These are phyloP conservation scores for Ostrea edulis DNA, from an alignment of 1,140 invertebrate species.

Conservation along the genomic window DNA sequence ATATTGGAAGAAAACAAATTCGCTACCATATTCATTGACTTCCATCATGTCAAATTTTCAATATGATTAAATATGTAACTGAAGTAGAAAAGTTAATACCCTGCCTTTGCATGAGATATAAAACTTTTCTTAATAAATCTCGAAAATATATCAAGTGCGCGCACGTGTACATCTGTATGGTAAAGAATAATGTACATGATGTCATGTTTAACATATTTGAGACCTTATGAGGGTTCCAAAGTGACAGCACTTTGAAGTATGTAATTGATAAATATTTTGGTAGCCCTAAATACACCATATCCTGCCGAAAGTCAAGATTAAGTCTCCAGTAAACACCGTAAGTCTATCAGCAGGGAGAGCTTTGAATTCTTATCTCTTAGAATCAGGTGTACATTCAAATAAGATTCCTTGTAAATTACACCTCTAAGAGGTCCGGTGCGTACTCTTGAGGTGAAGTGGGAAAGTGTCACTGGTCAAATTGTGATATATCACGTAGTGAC, in stretches of 20 bases:
- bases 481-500: neutral
- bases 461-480: neutral
- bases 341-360: neutral
- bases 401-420: constrained; percentile 15
- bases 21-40: too few species aligned
- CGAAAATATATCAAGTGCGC: too few species aligned
- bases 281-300: constrained; percentile 9
- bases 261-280: constrained; percentile 39
- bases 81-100: too few species aligned
- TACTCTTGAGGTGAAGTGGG: neutral
- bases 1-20: too few species aligned
- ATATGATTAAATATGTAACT: too few species aligned
- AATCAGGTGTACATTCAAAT: constrained; percentile 18
- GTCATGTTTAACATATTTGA: neutral
- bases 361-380: constrained; percentile 2
- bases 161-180: too few species aligned
- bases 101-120: too few species aligned
- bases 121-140: too few species aligned
- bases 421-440: neutral
- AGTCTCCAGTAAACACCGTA: neutral
- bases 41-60: too few species aligned
- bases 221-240: neutral
- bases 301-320: constrained; percentile 23
- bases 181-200: too few species aligned
- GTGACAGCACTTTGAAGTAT: constrained; percentile 15